Evolutionary conservation across 92 coral and sea anemone genomes (phyloP).

Genomic region (Bergia sp.): DNA sequence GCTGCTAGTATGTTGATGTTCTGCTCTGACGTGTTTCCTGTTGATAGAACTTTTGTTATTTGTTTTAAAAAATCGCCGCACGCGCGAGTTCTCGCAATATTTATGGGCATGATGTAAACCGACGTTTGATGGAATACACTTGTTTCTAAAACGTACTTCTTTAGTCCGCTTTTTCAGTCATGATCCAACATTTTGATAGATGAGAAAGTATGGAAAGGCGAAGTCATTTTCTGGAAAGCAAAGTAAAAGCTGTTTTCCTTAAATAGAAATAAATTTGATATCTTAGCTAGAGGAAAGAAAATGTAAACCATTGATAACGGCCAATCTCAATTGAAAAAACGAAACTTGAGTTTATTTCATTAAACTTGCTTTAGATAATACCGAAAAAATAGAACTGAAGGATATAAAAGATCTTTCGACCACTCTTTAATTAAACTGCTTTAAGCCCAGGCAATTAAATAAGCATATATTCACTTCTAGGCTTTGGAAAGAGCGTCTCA

Average conservation of each 20-base stretch:
- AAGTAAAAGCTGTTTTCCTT: not conserved
- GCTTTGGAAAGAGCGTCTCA: not conserved
- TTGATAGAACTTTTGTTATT: not conserved
- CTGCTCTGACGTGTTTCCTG: not conserved
- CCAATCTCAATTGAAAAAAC: not conserved
- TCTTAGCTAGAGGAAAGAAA: not conserved
- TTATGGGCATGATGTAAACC: not conserved
- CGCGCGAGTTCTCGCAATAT: not conserved
- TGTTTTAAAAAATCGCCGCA: not conserved
- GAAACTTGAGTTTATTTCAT: not conserved
- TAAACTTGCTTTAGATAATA: not conserved
- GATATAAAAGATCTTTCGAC: not conserved
- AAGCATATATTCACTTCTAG: not conserved
- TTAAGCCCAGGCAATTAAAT: not conserved
- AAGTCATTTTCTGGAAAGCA: not conserved
- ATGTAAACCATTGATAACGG: not conserved
- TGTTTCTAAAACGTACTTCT: not conserved
- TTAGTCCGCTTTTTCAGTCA: not conserved
- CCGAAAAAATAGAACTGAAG: not conserved
- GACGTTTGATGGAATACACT: not conserved
- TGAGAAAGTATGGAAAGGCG: not conserved
- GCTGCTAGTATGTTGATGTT: not conserved
- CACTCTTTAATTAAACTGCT: constrained; percentile 20
- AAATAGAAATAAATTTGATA: not conserved
- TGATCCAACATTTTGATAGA: not conserved